Evolutionary conservation across 2,113 vertebrate species (phyloP).

Genomic region (Sinocyclocheilus maitianheensis): DNA sequence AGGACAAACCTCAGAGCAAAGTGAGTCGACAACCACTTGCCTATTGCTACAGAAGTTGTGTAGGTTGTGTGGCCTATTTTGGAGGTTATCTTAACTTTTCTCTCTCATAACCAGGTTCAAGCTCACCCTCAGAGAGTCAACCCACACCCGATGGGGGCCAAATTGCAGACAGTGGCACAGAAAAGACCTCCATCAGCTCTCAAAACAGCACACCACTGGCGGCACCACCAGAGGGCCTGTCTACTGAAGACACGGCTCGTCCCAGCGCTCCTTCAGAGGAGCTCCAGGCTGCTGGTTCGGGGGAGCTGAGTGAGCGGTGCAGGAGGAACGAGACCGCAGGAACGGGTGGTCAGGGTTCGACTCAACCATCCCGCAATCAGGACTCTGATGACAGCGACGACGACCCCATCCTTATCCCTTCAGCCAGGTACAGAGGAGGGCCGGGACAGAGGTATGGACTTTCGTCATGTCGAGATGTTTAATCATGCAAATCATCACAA

Average conservation of each 20-base stretch:
- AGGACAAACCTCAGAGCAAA: constrained; percentile 66
- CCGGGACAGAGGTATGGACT: constrained; percentile 88
- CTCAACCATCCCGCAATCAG: constrained; percentile 78
- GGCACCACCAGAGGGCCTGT: constrained; percentile 40
- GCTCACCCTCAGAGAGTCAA: neutral
- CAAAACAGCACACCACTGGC: constrained; percentile 14
- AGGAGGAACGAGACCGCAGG: constrained; percentile 64
- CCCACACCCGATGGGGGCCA: constrained; percentile 37
- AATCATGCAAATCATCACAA: neutral
- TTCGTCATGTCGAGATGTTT: neutral
- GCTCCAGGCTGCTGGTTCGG: constrained; percentile 52
- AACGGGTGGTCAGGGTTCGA: constrained; percentile 56
- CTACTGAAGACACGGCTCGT: constrained; percentile 1
- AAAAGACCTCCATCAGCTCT: constrained; percentile 61
- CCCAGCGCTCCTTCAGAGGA: constrained; percentile 48
- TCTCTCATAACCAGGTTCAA: neutral
- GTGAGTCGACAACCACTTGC: constrained; percentile 61
- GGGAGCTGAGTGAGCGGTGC: constrained; percentile 59
- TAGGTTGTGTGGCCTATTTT: neutral
- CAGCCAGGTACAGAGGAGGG: constrained; percentile 84
- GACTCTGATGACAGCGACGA: constrained; percentile 96
- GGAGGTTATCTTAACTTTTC: neutral
- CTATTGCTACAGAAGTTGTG: neutral
- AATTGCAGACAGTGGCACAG: constrained; percentile 45
- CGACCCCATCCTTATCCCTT: constrained; percentile 91